A percentile compares a stretch with the other conserved stretches of the same genome.
Evolutionary conservation across 2,113 vertebrate genomes (phyloP).

Genomic region (Prionailurus viverrinus): DNA sequence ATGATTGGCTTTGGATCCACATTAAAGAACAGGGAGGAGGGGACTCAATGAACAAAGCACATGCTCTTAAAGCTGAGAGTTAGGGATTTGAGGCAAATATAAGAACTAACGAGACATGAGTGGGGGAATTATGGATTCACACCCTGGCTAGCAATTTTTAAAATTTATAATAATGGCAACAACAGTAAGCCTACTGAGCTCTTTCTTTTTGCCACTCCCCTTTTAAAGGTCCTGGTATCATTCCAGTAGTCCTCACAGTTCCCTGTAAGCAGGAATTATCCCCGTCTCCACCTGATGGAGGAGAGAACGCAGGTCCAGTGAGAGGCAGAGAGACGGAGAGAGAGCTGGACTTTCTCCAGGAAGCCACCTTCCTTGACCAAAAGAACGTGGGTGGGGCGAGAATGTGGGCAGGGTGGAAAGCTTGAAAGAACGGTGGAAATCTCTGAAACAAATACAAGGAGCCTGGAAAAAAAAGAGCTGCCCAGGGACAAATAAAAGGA

Average conservation of each 20-base stretch:
- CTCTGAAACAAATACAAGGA: not conserved
- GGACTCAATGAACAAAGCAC: not conserved
- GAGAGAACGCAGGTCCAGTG: not conserved
- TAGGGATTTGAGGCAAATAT: not conserved
- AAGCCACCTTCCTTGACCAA: not conserved
- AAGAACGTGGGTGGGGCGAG: not conserved
- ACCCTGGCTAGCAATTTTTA: not conserved
- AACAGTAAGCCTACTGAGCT: not conserved
- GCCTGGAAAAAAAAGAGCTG: not conserved
- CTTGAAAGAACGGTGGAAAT: not conserved
- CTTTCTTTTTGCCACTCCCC: not conserved
- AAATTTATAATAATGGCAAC: not conserved
- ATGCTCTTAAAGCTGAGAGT: not conserved
- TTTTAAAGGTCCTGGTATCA: not conserved
- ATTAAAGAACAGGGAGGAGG: not conserved
- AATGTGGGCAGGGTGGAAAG: not conserved
- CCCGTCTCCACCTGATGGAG: not conserved
- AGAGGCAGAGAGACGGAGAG: not conserved
- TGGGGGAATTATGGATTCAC: not conserved
- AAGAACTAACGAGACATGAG: not conserved
- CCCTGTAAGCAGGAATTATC: too few species aligned
- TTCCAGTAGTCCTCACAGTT: not conserved
- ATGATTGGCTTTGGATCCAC: not conserved
- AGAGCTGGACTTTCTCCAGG: not conserved
- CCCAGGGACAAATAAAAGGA: conserved; percentile 1